Conservation (phyloP, 2,888 invertebrate species). For the Kryphioiulus occultus region DNA sequence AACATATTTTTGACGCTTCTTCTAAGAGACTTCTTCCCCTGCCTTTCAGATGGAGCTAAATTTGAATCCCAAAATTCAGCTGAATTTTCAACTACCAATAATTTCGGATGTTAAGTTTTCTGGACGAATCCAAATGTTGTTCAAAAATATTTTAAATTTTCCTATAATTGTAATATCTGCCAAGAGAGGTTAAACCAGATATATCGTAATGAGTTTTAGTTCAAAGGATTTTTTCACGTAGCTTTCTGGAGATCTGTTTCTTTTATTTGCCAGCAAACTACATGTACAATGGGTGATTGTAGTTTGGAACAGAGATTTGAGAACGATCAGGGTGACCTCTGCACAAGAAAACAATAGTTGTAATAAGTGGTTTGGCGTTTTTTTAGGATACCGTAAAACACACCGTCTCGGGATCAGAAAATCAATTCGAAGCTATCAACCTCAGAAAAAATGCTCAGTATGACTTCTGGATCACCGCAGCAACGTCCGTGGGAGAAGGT, state of each 20-base stretch:
- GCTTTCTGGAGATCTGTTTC: too few relatives aligned
- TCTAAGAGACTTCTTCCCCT: not conserved
- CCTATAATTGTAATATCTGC: too few relatives aligned
- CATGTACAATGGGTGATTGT: too few relatives aligned
- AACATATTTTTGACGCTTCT: not conserved
- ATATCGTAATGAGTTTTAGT: too few relatives aligned
- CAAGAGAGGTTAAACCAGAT: too few relatives aligned
- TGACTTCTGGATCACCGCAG: constrained; percentile 75
- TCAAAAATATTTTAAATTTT: too few relatives aligned
- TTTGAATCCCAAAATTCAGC: not conserved
- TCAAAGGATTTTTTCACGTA: too few relatives aligned
- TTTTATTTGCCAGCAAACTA: not conserved
- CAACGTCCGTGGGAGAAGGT: constrained; percentile 84
- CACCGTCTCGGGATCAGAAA: not conserved
- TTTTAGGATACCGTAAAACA: constrained; percentile 52
- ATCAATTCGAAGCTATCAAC: constrained; percentile 50
- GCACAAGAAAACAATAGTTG: too few relatives aligned
- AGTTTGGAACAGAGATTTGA: not conserved
- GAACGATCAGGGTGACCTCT: not conserved
- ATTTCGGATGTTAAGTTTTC: too few relatives aligned
- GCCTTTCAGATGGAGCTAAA: not conserved
- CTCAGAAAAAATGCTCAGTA: constrained; percentile 56
- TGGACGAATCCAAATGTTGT: too few relatives aligned
- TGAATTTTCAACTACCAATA: not conserved
- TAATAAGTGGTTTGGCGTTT: too few relatives aligned